These are phyloP conservation scores for Turnix velox DNA, from an alignment of 2,113 vertebrate species.

Conservation along the genomic window DNA sequence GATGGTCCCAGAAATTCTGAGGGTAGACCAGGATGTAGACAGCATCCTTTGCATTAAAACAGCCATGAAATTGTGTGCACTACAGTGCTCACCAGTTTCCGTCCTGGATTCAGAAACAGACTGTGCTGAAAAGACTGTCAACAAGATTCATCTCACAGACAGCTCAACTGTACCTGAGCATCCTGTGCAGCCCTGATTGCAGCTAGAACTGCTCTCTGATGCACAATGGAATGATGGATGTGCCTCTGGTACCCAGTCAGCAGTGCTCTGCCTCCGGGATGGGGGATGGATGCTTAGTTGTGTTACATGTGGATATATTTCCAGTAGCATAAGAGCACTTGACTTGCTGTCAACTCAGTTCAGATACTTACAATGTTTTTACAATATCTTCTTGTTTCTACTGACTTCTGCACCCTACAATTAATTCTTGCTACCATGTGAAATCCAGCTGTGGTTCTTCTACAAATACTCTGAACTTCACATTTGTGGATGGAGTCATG, in stretches of 20 bases:
- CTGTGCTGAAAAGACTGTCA: not conserved
- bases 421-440: not conserved
- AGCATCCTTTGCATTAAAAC: not conserved
- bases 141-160: not conserved
- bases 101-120: not conserved
- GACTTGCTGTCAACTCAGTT: not conserved
- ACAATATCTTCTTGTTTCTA: not conserved
- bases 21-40: not conserved
- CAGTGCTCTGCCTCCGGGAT: not conserved
- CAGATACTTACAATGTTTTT: not conserved
- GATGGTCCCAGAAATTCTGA: not conserved
- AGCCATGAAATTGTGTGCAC: not conserved
- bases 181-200: not conserved
- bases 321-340: not conserved
- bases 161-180: not conserved
- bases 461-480: not conserved
- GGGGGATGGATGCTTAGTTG: not conserved
- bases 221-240: not conserved
- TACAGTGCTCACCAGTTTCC: not conserved
- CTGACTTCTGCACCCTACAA: not conserved
- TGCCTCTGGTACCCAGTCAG: not conserved
- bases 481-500: not conserved
- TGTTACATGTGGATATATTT: not conserved
- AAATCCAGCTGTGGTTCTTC: not conserved
- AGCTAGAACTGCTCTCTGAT: not conserved